Evolutionary conservation across 2,888 invertebrate genomes (phyloP), one percentile per base, ranked within the genome.

Genomic region (Emmelina monodactyla): DNA sequence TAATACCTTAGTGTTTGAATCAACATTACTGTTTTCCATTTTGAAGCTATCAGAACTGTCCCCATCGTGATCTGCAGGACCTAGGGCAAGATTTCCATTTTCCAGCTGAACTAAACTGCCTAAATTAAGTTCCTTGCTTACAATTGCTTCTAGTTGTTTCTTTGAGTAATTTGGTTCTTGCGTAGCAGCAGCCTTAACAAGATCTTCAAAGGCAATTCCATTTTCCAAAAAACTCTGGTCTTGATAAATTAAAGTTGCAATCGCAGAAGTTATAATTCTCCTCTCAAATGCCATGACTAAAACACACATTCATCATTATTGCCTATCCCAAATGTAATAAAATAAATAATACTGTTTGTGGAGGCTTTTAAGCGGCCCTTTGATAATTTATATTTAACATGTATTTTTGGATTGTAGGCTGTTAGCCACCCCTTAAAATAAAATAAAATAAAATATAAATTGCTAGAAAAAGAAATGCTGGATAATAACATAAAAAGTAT

Each of bases 191-290:
- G 87, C 85, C 53, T 81, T 82, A 19, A 88, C 82, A 39, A 90
- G 78, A 50, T 87, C 86, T 36, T 78, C 76, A 39, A 85, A 84
- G n/a, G 88, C 87, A 39, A 90, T 87, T 13, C 89, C 89, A 59
- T 85, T 83, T 59, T 88, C 85, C 38, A 88, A 71, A 51, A 86
- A 88, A 61, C 85, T 88, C 35, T 88, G 87, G 55, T 89, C 88
- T 51, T 85, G 83, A 45, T 87, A 84, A 41, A 89, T 85, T 19
- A 89, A 71, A 53, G 88, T 87, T 34, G 88, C 86, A 42, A 89
- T 85, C 14, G 88, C 88, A 42, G 86, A 85, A 32, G 86, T 85
- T 42, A 89, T 82, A 49, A 88, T 68, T 46, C 78, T 58, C 56
- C 84, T 56, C 58, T 85, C 64, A 59, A 62, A 67, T 41, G 64